Evolutionary conservation across 2,797 vertebrate genomes (phyloP).

Genomic region (Bovichtus diacanthus): DNA sequence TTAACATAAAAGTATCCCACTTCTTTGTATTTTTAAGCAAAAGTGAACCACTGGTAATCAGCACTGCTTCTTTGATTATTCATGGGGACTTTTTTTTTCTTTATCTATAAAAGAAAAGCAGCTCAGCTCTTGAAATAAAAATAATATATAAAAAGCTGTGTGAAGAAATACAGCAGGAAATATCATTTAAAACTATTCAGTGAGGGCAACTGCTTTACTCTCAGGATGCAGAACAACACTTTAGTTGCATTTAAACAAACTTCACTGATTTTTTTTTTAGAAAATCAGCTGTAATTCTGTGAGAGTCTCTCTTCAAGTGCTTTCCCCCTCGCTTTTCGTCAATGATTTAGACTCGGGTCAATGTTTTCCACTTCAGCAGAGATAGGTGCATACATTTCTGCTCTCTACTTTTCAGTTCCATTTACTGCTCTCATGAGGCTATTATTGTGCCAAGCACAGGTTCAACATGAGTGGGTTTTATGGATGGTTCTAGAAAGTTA

Average conservation of each 20-base stretch:
- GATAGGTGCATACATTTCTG: slow-evolving; percentile 63
- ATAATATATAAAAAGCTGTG: not conserved
- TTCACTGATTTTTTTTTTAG: not conserved
- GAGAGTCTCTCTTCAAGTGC: slow-evolving; percentile 44
- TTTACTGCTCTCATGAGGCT: slow-evolving; percentile 68
- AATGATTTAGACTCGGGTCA: slow-evolving; percentile 68
- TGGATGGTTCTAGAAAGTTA: slow-evolving; percentile 56
- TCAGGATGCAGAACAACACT: not conserved
- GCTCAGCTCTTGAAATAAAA: not conserved
- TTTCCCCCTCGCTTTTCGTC: slow-evolving; percentile 46
- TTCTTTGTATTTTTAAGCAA: slow-evolving; percentile 8
- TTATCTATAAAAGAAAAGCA: slow-evolving; percentile 3
- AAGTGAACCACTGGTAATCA: not conserved
- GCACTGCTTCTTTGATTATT: slow-evolving; percentile 4
- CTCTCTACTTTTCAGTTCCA: slow-evolving; percentile 57
- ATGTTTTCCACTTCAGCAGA: slow-evolving; percentile 68
- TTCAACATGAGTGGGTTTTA: slow-evolving; percentile 69
- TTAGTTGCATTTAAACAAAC: slow-evolving; percentile 13
- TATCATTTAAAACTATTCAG: slow-evolving; percentile 1
- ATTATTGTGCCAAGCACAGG: slow-evolving; percentile 62
- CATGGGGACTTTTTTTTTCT: not conserved
- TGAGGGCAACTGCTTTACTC: not conserved
- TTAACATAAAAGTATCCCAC: slow-evolving; percentile 16
- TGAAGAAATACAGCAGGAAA: not conserved
- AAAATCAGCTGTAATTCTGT: slow-evolving; percentile 44